Evolutionary conservation across 1,140 invertebrate species (phyloP), one percentile per base, ranked within the genome.

Genomic region (Bombus fervidus): DNA sequence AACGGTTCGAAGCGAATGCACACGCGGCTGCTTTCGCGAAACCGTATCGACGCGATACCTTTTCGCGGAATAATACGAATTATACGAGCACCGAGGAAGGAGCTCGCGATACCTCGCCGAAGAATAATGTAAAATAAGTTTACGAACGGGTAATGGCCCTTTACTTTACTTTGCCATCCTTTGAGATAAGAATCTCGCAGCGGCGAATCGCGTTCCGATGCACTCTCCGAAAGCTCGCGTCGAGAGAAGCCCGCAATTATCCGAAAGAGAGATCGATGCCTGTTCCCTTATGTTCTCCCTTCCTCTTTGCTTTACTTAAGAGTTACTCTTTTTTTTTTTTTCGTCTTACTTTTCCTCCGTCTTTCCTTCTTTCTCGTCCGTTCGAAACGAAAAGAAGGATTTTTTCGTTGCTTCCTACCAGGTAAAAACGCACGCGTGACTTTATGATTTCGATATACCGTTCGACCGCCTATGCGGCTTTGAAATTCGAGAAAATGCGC

Each of bases 41-140:
- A 76, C 6, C 53, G 75, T 62, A 77, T 77, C 57, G 75, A 22
- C 28, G 28, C 80, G 53, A 62, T 76, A 25, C 73, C 62, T 41
- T 76, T 69, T 53, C 64, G 43, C 73, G 47, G 66, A 59, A 78
- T 69, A 71, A 84, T 34, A 47, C 73, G 82, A 78, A 78, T 84
- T 77, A 71, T n/a, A 74, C 18, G 69, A 12, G 22, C 37, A 74
- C 34, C 15, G 28, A 5, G 34, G 34, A 57, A 22, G 10, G 37
- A 18, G 39, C 57, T 25, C 15, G 31, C 66, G 79, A 31, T 81
- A 59, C 68, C 47, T 41, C 53, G 47, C 10, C 47, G 68, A n/a
- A 34, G 76, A 72, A 79, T 84, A 80, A 84, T 53, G 76, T 47
- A 72, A 84, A 84, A 80, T 84, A 84, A 84, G 83, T 84, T 84